Conservation (phyloP, 1,140 invertebrate species). For the Dreissena rostriformis region DNA sequence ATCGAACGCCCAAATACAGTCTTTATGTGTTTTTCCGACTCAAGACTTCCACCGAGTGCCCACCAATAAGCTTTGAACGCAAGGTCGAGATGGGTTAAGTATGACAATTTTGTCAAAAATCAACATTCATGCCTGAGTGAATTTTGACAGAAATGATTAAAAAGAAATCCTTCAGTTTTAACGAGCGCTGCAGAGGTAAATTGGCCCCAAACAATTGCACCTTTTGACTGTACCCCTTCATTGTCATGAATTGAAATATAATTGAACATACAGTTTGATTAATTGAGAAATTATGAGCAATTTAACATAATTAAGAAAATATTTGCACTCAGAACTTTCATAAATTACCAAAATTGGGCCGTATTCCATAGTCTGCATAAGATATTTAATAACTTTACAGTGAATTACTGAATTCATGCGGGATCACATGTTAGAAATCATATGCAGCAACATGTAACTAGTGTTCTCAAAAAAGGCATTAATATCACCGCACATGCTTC, state of each 20-base stretch:
- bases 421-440: not conserved
- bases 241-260: not conserved
- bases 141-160: conserved; percentile 53
- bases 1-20: not conserved
- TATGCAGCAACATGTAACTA: conserved; percentile 7
- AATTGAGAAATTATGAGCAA: conserved; percentile 29
- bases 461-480: not conserved
- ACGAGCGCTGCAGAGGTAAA: conserved; percentile 10
- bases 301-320: not conserved
- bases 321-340: not conserved
- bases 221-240: not conserved
- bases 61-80: conserved; percentile 5
- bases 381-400: not conserved
- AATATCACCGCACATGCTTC: too few relatives aligned
- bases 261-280: conserved; percentile 1
- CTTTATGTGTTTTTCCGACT: not conserved
- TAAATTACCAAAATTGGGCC: not conserved
- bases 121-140: conserved; percentile 26
- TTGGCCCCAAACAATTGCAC: not conserved
- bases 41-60: not conserved
- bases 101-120: conserved; percentile 50
- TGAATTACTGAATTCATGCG: not conserved
- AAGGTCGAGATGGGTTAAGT: conserved; percentile 40
- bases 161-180: conserved; percentile 41
- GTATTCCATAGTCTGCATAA: not conserved